These are phyloP conservation scores for Euura lappo DNA, from an alignment of 1,140 invertebrate species.

Conservation along the genomic window DNA sequence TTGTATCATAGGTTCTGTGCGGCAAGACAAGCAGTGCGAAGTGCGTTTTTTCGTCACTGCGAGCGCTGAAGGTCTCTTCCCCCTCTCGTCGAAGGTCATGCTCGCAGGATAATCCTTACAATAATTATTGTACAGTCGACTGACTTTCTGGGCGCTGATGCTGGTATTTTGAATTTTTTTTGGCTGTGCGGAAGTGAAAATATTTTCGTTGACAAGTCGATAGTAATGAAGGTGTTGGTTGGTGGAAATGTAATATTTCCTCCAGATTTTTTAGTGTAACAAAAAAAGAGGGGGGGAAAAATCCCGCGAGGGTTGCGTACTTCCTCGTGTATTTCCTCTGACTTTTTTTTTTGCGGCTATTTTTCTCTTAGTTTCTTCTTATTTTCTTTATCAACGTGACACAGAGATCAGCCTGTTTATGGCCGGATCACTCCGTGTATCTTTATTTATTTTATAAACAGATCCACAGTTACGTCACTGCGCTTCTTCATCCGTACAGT, in stretches of 20 bases:
- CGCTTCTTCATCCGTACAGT: not conserved
- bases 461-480: slow-evolving; percentile 5
- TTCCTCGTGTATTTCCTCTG: not conserved
- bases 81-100: no score
- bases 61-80: no score
- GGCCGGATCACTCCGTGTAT: not conserved
- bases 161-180: no score
- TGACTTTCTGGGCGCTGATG: not conserved
- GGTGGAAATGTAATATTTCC: not conserved
- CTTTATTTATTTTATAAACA: slow-evolving; percentile 15
- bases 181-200: not conserved
- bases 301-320: not conserved
- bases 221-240: not conserved
- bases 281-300: not conserved
- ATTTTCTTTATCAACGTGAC: slow-evolving; percentile 8
- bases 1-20: no score
- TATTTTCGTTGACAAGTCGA: not conserved
- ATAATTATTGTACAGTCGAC: not conserved
- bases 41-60: no score
- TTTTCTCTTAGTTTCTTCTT: not conserved
- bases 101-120: no score
- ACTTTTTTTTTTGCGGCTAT: not conserved
- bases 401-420: not conserved
- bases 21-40: no score
- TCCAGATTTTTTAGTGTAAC: not conserved